Conservation (phyloP, 2,113 vertebrate species). For the Romanogobio albipinnatus region DNA sequence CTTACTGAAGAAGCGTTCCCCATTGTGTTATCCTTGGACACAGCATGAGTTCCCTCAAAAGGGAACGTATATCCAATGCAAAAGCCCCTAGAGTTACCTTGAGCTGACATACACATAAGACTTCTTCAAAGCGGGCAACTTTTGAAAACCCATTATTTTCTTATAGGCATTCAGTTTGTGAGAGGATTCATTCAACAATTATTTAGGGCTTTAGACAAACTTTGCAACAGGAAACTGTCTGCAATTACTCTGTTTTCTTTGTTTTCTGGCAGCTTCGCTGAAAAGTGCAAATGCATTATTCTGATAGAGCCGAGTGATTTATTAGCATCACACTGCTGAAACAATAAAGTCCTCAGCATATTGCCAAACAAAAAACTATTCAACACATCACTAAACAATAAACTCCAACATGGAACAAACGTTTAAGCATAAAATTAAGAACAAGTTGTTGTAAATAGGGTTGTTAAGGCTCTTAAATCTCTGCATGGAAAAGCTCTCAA, state of each 20-base stretch:
- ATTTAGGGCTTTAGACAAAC: slow-evolving; percentile 1
- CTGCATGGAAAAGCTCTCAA: slow-evolving; percentile 10
- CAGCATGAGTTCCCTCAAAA: too few species aligned
- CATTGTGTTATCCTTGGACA: too few species aligned
- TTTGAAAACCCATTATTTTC: not conserved
- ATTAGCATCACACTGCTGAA: slow-evolving; percentile 25
- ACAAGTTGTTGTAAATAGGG: not conserved
- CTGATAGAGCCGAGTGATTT: not conserved
- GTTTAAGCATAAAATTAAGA: slow-evolving; percentile 7
- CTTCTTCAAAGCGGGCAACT: too few species aligned
- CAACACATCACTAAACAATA: slow-evolving; percentile 36
- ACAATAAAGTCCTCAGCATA: slow-evolving; percentile 19
- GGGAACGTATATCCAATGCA: too few species aligned
- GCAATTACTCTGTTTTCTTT: not conserved
- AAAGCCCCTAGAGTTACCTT: too few species aligned
- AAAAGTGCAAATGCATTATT: slow-evolving; percentile 10
- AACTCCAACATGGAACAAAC: not conserved
- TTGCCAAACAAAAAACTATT: slow-evolving; percentile 5
- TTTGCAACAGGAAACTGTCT: not conserved
- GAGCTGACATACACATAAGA: too few species aligned
- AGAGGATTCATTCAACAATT: not conserved
- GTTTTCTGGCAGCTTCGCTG: slow-evolving; percentile 20
- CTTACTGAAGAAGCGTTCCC: too few species aligned
- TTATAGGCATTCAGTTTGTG: not conserved
- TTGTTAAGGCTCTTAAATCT: not conserved